phyloP scores from a whole-genome alignment of 92 coral and sea anemone genomes.

The Anthopleura xanthogrammica region DNA sequence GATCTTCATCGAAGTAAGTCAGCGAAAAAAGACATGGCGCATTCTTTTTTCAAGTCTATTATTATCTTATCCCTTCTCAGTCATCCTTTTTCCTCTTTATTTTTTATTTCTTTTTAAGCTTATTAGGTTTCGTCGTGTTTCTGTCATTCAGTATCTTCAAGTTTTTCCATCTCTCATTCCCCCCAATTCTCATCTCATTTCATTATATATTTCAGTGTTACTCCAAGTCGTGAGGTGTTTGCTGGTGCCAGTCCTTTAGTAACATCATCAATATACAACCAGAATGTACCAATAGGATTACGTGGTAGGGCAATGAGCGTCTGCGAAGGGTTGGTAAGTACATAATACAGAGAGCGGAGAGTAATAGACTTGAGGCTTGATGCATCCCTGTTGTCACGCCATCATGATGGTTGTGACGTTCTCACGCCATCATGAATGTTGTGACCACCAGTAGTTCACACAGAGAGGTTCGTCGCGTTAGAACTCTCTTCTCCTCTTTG shows the following conservation, averaged over 20 bases:
- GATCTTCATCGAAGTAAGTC: slow-evolving; percentile 88
- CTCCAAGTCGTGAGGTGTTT: slow-evolving; percentile 48
- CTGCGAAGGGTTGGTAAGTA: slow-evolving; percentile 40
- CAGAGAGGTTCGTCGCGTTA: too few species aligned
- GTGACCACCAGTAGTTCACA: too few species aligned
- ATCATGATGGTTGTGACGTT: too few species aligned
- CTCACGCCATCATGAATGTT: too few species aligned
- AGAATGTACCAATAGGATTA: slow-evolving; percentile 39
- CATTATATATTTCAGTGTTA: slow-evolving; percentile 37
- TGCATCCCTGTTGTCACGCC: too few species aligned
- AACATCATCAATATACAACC: slow-evolving; percentile 66
- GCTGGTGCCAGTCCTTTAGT: slow-evolving; percentile 73
- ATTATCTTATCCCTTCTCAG: neutral
- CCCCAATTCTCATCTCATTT: neutral
- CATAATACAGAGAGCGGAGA: neutral
- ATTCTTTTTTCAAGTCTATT: neutral
- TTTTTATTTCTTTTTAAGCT: neutral
- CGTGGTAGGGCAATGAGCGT: slow-evolving; percentile 69
- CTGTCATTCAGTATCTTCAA: neutral
- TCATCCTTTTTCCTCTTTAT: neutral
- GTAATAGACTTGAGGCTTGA: neutral
- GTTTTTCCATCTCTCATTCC: neutral
- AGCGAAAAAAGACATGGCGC: neutral
- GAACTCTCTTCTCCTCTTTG: too few species aligned
- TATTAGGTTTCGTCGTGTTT: neutral